Base-by-base conservation (phyloP, 1,140 invertebrate genomes). In the Drepana arcuata region DNA sequence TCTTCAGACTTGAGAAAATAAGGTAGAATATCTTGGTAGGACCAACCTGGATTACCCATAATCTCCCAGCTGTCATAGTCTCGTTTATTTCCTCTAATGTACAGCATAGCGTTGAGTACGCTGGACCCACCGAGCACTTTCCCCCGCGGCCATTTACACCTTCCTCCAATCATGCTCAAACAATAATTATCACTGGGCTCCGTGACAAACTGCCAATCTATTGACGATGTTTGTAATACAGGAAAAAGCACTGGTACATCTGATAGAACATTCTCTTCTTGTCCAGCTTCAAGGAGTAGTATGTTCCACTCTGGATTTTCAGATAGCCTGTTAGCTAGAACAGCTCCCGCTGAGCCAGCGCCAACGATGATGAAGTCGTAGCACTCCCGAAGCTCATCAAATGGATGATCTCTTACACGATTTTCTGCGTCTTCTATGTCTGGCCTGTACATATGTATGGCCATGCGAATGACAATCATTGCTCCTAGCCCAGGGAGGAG, bases 41-140 rank as follows among this genome's bases (percentile, higher is more conserved):
- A 85, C 87, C 93, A 95, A 9, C 87, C 92, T 1, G 64, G 34
- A 71, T 91, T 95, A 49, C 87, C 93, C 69, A 88, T 58, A 18
- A 74, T 72, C 12, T 88, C 88, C 94, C 94, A 97, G 9, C 86
- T 67, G 61, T 98, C 92, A 61, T 96, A 98, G 75, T 97, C 95
- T 2, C 71, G 81, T 21, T 85, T 88, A 77, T 97, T 95, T 0
- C 95, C 95, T 16, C 95, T 81, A 0, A 95, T 87, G 50, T 96
- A 97, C 21, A 95, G 85, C 94, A 97, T 96, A 2, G 92, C 94
- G 63, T 97, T 97, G 7, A 96, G 73, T 2, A 90, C 88, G 49
- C 92, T 94, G 1, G 88, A 91, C 1, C 96, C 95, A 6, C 95
- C 95, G 2, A 95, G 64, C 18, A 92, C 90, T 71, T 91, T 92